phyloP scores from a whole-genome alignment of 2,113 vertebrate genomes.

The Myotis yumanensis region DNA sequence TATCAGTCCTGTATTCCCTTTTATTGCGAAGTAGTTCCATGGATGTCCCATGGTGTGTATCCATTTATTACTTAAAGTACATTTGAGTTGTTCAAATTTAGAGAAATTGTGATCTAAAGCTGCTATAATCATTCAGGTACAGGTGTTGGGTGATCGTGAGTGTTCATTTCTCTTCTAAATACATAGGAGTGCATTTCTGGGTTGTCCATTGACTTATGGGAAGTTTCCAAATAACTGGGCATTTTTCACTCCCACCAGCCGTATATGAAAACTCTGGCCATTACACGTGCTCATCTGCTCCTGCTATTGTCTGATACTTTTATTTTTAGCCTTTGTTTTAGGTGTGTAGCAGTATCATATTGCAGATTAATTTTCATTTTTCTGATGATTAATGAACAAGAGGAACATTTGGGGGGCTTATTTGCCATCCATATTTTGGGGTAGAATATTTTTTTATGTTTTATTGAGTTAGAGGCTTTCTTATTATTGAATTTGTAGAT shows the following conservation, averaged over 20 bases:
- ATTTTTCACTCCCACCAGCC: background rate
- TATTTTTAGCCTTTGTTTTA: background rate
- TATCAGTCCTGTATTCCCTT: background rate
- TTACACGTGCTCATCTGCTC: background rate
- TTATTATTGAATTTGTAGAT: background rate
- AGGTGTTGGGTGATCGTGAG: background rate
- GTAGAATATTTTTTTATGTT: conserved; percentile 12
- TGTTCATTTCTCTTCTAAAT: conserved; percentile 5
- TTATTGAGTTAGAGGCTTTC: background rate
- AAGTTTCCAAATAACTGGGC: background rate
- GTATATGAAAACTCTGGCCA: background rate
- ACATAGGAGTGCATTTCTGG: background rate
- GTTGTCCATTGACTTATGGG: background rate
- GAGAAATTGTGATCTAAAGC: background rate
- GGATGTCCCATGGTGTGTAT: background rate
- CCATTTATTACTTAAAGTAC: background rate
- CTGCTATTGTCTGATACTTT: background rate
- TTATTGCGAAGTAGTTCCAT: background rate
- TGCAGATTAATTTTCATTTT: conserved; percentile 31
- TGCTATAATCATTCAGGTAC: background rate
- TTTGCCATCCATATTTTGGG: background rate
- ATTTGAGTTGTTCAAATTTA: background rate
- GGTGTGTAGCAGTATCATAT: background rate
- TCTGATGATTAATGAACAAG: conserved; percentile 18
- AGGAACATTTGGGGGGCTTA: background rate